Percentiles rank a stretch among this genome's conserved stretches.
These are phyloP conservation scores for Drosophila santomea DNA, from an alignment of 1,140 invertebrate species.

Conservation along the genomic window DNA sequence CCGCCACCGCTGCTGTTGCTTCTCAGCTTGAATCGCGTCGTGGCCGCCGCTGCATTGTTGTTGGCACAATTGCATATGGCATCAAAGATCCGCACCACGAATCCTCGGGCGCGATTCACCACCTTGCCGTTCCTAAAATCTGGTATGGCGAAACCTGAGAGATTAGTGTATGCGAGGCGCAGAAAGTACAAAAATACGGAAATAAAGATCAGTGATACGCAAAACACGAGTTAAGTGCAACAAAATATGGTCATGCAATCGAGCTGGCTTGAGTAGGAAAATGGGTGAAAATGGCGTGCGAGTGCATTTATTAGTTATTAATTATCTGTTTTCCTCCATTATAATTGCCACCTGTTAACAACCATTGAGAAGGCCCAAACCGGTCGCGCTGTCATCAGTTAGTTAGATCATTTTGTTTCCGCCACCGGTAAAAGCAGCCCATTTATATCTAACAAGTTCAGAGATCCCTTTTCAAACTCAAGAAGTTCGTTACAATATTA, in stretches of 20 bases:
- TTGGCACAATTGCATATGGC: slow-evolving; percentile 87
- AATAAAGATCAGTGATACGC: slow-evolving; percentile 56
- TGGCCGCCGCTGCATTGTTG: slow-evolving; percentile 86
- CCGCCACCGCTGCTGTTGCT: slow-evolving; percentile 53
- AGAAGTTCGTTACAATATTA: too few species aligned
- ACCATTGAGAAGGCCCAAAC: background rate
- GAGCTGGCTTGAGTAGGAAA: slow-evolving; percentile 12
- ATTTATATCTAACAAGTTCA: too few species aligned
- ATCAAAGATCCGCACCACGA: slow-evolving; percentile 87
- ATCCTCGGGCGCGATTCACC: slow-evolving; percentile 86
- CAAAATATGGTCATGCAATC: slow-evolving; percentile 46
- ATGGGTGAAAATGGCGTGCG: slow-evolving; percentile 20
- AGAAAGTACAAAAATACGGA: slow-evolving; percentile 41
- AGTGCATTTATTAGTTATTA: slow-evolving; percentile 25
- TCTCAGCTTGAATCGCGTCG: slow-evolving; percentile 75
- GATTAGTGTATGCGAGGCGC: slow-evolving; percentile 55
- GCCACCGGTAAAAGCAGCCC: background rate
- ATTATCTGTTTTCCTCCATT: background rate
- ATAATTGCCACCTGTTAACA: slow-evolving; percentile 33
- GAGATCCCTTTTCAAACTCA: too few species aligned
- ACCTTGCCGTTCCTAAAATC: slow-evolving; percentile 86
- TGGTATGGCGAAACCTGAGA: slow-evolving; percentile 84
- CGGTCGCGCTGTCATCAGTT: background rate
- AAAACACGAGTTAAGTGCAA: slow-evolving; percentile 50
- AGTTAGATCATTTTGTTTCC: background rate